phyloP scores from a whole-genome alignment of 2,113 vertebrate genomes.

The Rhinolophus sinicus region DNA sequence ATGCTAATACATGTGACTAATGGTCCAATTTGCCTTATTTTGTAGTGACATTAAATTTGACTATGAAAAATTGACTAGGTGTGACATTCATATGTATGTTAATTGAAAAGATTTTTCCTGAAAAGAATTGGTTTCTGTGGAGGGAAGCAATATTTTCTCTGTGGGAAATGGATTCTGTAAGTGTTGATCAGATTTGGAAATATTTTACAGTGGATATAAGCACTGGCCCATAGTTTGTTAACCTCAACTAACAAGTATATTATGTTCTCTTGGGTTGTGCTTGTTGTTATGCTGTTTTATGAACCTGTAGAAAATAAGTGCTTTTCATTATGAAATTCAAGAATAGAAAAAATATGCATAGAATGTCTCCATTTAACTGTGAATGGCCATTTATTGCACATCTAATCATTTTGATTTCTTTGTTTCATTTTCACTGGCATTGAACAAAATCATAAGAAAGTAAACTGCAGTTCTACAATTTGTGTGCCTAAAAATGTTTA shows the following conservation, averaged over 20 bases:
- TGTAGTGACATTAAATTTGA: conserved; percentile 85
- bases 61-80: conserved; percentile 76
- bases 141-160: conserved; percentile 71
- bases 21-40: conserved; percentile 84
- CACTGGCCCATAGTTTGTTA: conserved; percentile 80
- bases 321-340: conserved; percentile 83
- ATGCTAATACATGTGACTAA: conserved; percentile 83
- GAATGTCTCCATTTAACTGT: conserved; percentile 87
- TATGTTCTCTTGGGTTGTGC: conserved; percentile 79
- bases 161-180: conserved; percentile 70
- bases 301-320: conserved; percentile 83
- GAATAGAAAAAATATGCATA: conserved; percentile 84
- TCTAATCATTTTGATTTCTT: conserved; percentile 85
- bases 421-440: conserved; percentile 78
- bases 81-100: conserved; percentile 78
- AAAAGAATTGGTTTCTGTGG: conserved; percentile 76
- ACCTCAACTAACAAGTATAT: conserved; percentile 81
- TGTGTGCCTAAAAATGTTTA: conserved; percentile 86
- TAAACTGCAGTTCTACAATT: conserved; percentile 84
- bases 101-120: conserved; percentile 75
- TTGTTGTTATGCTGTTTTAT: conserved; percentile 84
- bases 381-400: conserved; percentile 85
- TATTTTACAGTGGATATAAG: conserved; percentile 62
- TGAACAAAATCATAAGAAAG: conserved; percentile 83
- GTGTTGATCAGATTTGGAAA: conserved; percentile 62